Conservation (phyloP, 2,113 vertebrate species). For the Callipepla squamata region DNA sequence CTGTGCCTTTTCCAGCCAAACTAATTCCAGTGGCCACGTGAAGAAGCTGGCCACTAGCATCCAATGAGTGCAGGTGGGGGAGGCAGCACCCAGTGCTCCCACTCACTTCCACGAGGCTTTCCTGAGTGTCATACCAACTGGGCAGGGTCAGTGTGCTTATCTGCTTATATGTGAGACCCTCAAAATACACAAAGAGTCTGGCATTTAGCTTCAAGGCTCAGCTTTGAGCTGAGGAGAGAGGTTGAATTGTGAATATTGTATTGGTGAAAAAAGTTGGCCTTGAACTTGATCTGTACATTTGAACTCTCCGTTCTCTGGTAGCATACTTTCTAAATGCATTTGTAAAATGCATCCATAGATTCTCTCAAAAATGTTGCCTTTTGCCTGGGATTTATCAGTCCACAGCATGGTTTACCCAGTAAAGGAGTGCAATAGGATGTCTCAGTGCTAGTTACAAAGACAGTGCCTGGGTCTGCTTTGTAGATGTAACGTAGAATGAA, state of each 20-base stretch:
- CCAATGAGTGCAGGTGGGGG: accelerated
- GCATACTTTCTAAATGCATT: not conserved
- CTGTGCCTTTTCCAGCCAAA: not conserved
- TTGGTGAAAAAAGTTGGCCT: not conserved
- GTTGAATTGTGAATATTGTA: not conserved
- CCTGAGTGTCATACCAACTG: not conserved
- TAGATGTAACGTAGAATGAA: not conserved
- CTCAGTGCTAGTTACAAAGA: not conserved
- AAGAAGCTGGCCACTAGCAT: not conserved
- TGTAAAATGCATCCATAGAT: not conserved
- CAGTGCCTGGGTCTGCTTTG: not conserved
- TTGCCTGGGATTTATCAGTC: not conserved
- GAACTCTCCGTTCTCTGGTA: not conserved
- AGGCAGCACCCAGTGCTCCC: not conserved
- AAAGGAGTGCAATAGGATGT: not conserved
- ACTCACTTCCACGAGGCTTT: not conserved
- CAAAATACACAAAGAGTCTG: not conserved
- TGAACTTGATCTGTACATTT: not conserved
- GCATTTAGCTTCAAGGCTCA: not conserved
- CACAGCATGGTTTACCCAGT: not conserved
- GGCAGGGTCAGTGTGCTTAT: not conserved
- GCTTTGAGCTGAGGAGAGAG: not conserved
- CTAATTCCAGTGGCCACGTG: not conserved
- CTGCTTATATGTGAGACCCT: not conserved
- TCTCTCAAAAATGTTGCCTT: not conserved